These are phyloP conservation scores for Eristalis intricaria DNA, from an alignment of 2,888 invertebrate genomes.

Conservation along the genomic window DNA sequence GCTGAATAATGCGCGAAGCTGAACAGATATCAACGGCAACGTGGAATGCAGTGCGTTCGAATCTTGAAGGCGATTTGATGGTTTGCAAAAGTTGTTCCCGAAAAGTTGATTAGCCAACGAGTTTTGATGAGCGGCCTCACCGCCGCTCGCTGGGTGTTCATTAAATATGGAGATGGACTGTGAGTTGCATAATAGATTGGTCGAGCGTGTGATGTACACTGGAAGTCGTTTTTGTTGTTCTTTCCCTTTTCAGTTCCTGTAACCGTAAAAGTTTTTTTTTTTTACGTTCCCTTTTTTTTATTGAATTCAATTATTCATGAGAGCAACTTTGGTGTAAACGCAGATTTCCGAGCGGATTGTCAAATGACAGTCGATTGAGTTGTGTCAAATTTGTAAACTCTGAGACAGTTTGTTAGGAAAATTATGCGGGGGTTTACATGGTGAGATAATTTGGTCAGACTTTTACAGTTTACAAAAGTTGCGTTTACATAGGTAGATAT, in stretches of 20 bases:
- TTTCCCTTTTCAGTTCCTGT: background rate
- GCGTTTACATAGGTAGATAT: no score
- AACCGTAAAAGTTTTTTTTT: background rate
- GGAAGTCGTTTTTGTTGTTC: background rate
- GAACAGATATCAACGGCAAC: background rate
- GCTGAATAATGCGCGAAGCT: background rate
- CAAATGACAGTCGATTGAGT: background rate
- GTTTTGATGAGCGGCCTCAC: no score
- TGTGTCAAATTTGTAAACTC: background rate
- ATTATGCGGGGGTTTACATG: no score
- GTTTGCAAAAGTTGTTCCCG: background rate
- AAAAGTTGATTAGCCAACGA: background rate
- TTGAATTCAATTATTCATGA: background rate
- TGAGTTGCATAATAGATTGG: background rate
- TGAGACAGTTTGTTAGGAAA: no score
- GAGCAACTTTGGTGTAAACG: background rate
- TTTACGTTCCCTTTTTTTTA: background rate
- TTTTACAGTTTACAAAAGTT: no score
- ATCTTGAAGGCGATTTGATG: background rate
- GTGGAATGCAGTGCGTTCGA: background rate
- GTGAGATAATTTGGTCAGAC: no score
- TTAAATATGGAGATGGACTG: background rate
- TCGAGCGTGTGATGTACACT: background rate
- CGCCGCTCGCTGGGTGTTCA: background rate
- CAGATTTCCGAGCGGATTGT: background rate